Evolutionary conservation across 2,888 invertebrate species (phyloP), one percentile per base, ranked within the genome.

Genomic region (Caenorhabditis imperialis): DNA sequence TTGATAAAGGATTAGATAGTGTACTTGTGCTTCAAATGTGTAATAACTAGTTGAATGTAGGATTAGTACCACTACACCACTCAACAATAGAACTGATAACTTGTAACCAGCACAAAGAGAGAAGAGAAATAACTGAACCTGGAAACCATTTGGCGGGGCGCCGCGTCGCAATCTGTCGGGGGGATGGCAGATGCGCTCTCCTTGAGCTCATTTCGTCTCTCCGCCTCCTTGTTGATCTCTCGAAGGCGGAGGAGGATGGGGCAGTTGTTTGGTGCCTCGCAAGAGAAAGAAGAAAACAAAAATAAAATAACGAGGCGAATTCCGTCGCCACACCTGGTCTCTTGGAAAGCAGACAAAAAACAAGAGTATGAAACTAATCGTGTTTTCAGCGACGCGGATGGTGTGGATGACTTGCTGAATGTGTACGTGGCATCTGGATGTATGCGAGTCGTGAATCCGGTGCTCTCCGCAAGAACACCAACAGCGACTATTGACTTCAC

Each of bases 261-360:
- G 40, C 65, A 65, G 65, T 65, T 65, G 65, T 65, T 65, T 65
- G 57, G 55, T 65, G 23, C 54, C 63, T 54, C 63, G 63, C 50
- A 51, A 48, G 30, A 22, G 55, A 55, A 18, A 50, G 27, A 30
- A 33, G 40, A 62, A 40, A 65, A 65, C 47, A 65, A 65, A 55
- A 65, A 45, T 54, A 65, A 65, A 65, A 55, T 65, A 55, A 65
- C 55, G 54, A 63, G n/a, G 63, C 38, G 65, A 22, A 22, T 16
- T 10, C 20, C 20, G 44, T 42, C 57, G 35, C 55, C 65, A 65
- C 57, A 55, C 65, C 55, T 65, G 65, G 55, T 50, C 27, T 40
- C 65, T 42, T 27, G 14, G 38, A 50, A n/a, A 23, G 40, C 35
- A 33, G 40, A 50, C 38, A 65, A 65, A 27, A 65, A 65, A 54